Conservation (phyloP, 2,113 vertebrate genomes). For the Stegastes partitus region DNA sequence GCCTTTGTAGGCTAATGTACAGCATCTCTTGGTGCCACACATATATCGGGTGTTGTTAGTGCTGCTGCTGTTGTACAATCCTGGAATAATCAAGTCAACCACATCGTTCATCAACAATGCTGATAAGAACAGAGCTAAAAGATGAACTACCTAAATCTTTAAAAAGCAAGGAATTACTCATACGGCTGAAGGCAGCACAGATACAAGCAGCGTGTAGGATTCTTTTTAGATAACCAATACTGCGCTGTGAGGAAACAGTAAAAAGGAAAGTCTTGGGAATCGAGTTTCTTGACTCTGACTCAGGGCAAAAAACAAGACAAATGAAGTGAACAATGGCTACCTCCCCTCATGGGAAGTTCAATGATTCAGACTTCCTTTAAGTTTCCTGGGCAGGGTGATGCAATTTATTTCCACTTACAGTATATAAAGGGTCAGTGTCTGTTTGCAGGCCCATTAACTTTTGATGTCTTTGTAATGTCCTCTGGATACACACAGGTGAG, state of each 20-base stretch:
- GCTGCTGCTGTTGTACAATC: background rate
- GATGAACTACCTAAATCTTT: background rate
- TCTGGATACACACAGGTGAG: conserved; percentile 1
- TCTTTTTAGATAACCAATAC: conserved; percentile 19
- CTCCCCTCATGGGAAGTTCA: conserved; percentile 25
- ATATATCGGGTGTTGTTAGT: background rate
- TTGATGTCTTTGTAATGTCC: conserved; percentile 21
- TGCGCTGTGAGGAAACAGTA: conserved; percentile 15
- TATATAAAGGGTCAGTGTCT: conserved; percentile 25
- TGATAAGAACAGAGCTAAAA: background rate
- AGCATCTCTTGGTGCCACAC: conserved; percentile 8
- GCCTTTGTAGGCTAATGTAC: conserved; percentile 29
- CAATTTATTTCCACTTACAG: conserved; percentile 39
- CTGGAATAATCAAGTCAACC: conserved; percentile 19
- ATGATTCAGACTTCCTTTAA: conserved; percentile 46
- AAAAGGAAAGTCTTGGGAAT: conserved; percentile 36
- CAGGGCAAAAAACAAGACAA: conserved; percentile 46
- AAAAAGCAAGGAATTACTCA: background rate
- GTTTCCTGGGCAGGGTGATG: conserved; percentile 22
- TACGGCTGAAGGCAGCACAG: background rate
- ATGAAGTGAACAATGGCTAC: conserved; percentile 48
- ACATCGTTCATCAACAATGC: conserved; percentile 5
- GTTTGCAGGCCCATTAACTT: conserved; percentile 3
- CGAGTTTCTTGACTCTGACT: conserved; percentile 47
- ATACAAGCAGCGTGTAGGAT: background rate